phyloP scores from a whole-genome alignment of 2,888 invertebrate genomes.

The Autographa pulchrina region DNA sequence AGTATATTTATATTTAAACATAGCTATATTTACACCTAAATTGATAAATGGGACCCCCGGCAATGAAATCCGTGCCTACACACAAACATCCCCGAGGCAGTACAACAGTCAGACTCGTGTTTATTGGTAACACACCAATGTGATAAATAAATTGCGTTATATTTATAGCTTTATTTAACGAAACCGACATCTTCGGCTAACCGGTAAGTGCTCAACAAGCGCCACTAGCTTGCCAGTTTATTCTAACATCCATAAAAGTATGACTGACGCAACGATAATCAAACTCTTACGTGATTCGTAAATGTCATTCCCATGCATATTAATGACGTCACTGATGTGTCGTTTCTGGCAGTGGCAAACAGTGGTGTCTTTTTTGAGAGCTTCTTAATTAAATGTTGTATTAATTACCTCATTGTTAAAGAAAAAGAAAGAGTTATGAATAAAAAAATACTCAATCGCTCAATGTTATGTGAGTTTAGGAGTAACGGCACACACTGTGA shows the following conservation, averaged over 20 bases:
- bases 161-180: slow-evolving; percentile 11
- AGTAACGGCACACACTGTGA: slow-evolving; percentile 10
- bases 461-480: slow-evolving; percentile 16
- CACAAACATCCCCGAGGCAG: not conserved
- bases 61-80: not conserved
- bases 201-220: not conserved
- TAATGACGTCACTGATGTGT: not conserved
- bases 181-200: not conserved
- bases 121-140: slow-evolving; percentile 31
- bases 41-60: not conserved
- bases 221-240: not conserved
- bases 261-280: not conserved
- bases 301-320: not conserved
- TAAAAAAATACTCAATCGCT: slow-evolving; percentile 44
- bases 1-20: no score
- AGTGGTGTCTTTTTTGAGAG: not conserved
- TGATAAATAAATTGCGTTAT: slow-evolving; percentile 23
- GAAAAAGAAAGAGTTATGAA: slow-evolving; percentile 15
- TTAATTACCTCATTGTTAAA: slow-evolving; percentile 8
- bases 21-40: not conserved
- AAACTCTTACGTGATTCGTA: not conserved
- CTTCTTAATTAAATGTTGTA: slow-evolving; percentile 4
- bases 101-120: slow-evolving; percentile 13
- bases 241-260: not conserved
- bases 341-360: not conserved